Base-by-base conservation (phyloP, 1,140 invertebrate genomes). In the Drosophila nebulosa region DNA sequence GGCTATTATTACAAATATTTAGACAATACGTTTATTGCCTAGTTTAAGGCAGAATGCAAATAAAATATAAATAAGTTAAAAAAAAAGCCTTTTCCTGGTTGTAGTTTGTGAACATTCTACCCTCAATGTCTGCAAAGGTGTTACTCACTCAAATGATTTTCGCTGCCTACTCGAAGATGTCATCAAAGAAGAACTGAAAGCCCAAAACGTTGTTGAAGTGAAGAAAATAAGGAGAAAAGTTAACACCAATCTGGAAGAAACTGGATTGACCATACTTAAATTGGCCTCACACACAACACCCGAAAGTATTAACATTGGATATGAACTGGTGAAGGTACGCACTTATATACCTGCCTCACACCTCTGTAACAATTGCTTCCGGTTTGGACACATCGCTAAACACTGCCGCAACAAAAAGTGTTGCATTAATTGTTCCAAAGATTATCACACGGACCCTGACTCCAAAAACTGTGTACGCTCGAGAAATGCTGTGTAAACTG, bases 181-280 rank as follows among this genome's bases (percentile, higher is more conserved):
- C 21, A 71, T 65, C 3, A 30, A 65, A 12, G 1, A 26, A 36
- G 69, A 64, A 59, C n/a, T 70, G 2, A 64, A 57, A 51, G 10
- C 6, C 18, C 53, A 64, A 69, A 70, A 39, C 35, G 55, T 69
- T 10, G 24, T 18, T 30, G 59, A 69, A 32, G 52, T 64, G 4
- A 62, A 53, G 22, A 68, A 68, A 63, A 69, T 64, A 50, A 30
- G 59, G 22, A 52, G 16, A 64, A 70, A 64, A 64, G 27, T 10
- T n/a, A 63, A 52, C 26, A 30, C 52, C 10, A 27, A 32, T 10
- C 35, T 70, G 14, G 21, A 39, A 24, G 67, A 64, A 58, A 69
- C 60, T 14, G 53, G 60, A n/a, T 35, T 70, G 16, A 39, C 64
- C 22, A 70, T 64, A 26, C 14, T 60, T 16, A 60, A 18, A 16